phyloP scores from a whole-genome alignment of 2,113 vertebrate genomes.

The Naja naja region DNA sequence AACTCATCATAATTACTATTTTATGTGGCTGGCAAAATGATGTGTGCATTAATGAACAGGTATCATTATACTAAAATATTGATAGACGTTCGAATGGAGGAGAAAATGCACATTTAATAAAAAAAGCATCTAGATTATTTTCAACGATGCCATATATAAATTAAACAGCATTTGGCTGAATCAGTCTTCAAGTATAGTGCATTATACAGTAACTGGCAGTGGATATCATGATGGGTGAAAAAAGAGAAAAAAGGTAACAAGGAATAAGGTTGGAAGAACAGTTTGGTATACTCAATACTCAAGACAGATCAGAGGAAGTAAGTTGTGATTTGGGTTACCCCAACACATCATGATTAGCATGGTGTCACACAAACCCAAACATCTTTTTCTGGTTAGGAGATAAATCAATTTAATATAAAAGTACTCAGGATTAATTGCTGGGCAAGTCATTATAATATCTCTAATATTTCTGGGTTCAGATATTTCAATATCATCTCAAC shows the following conservation, averaged over 20 bases:
- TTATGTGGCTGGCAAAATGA: conserved; percentile 35
- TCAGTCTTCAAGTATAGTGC: conserved; percentile 10
- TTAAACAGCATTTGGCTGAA: conserved; percentile 33
- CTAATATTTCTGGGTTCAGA: too few relatives aligned
- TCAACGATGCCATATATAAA: conserved; percentile 44
- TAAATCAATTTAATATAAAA: neutral
- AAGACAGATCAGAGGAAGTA: neutral
- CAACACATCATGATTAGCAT: neutral
- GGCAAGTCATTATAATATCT: neutral
- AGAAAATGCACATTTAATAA: conserved; percentile 57
- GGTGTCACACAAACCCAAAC: neutral
- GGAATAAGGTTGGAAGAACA: neutral
- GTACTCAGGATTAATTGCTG: neutral
- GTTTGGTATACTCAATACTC: neutral
- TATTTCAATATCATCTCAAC: neutral
- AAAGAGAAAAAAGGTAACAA: neutral
- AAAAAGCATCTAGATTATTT: conserved; percentile 39
- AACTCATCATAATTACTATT: conserved; percentile 3
- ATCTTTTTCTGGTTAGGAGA: neutral
- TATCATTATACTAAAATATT: conserved; percentile 59
- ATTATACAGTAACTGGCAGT: neutral
- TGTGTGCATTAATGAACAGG: conserved; percentile 42
- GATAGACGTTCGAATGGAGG: conserved; percentile 48
- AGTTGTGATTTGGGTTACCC: neutral
- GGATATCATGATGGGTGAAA: neutral